Base-by-base conservation (phyloP, 2,888 invertebrate genomes). In the Yponomeuta evonymella region DNA sequence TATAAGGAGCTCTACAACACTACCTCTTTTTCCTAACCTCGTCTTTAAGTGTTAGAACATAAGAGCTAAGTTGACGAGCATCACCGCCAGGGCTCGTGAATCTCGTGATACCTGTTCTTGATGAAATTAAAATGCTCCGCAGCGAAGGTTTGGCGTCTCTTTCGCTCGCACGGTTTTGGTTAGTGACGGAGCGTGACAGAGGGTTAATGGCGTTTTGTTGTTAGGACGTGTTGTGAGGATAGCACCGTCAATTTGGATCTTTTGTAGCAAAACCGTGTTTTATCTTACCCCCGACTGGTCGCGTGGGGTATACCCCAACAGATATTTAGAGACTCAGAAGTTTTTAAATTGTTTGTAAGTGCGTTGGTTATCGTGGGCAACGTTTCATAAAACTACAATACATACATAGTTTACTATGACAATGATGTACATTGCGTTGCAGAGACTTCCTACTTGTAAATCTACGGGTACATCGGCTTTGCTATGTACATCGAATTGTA, bases 1-100 rank as follows among this genome's bases (percentile, higher is more conserved):
- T 79, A 80, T 77, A 77, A 74, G 79, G 79, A 58, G 15, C 51
- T 15, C 5, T 15, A 12, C 15, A 58, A 58, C 51, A 15, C 12
- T 15, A 15, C 51, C 15, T 15, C 12, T 58, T 15, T 1, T 2
- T 58, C 4, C 51, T 2, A 58, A 58, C 3, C 12, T 58, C 51
- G 51, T 12, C 51, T 15, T 58, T 15, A 58, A 15, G 51, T 58
- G 15, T 15, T 15, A 15, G 51, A 5, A 1, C 2, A 15, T 12
- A 58, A 58, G 51, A 8, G 3, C 51, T 58, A 58, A 58, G 51
- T 58, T 58, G 51, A 12, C 15, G 51, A 15, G 51, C 15, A 58
- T 58, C 51, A 15, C 51, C 12, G 15, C 3, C 51, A 58, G 12
- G 15, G 12, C 51, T 15, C 15, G 51, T 15, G 15, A 58, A 15